A percentile compares a stretch with the other conserved stretches of the same genome.
These are phyloP conservation scores for Hydrolagus affinis DNA, from an alignment of 2,113 vertebrate genomes.

Conservation along the genomic window DNA sequence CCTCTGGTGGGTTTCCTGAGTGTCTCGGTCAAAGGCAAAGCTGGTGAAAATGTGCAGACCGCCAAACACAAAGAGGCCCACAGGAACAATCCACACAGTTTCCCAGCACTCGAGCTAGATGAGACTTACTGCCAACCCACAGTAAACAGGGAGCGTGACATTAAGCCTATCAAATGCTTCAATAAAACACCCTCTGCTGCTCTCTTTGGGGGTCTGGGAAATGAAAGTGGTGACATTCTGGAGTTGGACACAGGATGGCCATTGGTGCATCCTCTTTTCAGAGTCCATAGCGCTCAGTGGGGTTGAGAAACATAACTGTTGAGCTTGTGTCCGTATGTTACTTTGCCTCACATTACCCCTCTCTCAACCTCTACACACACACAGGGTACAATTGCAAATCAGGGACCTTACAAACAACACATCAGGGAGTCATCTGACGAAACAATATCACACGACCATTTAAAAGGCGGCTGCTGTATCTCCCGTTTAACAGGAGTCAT, in stretches of 20 bases:
- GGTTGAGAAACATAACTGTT: conserved; percentile 1
- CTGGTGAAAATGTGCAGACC: neutral
- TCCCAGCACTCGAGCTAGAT: neutral
- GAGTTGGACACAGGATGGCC: neutral
- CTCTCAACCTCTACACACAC: conserved; percentile 1
- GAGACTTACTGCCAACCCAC: neutral
- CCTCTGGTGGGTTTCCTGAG: too few relatives aligned
- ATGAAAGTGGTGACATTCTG: neutral
- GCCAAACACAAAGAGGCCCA: neutral
- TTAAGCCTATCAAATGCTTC: conserved; percentile 20
- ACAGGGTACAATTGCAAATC: conserved; percentile 6
- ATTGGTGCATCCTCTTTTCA: neutral
- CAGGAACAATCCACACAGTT: neutral
- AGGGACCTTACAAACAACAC: neutral
- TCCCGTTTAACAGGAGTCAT: neutral
- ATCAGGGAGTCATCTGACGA: conserved; percentile 1
- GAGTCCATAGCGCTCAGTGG: neutral
- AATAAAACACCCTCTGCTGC: neutral
- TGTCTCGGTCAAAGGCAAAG: too few relatives aligned
- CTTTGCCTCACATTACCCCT: neutral
- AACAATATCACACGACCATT: neutral
- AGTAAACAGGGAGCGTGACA: conserved; percentile 4
- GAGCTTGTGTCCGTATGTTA: neutral
- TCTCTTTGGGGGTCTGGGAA: neutral
- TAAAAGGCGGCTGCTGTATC: neutral